Evolutionary conservation across 2,113 vertebrate species (phyloP).

Genomic region (Macquaria ambigua): DNA sequence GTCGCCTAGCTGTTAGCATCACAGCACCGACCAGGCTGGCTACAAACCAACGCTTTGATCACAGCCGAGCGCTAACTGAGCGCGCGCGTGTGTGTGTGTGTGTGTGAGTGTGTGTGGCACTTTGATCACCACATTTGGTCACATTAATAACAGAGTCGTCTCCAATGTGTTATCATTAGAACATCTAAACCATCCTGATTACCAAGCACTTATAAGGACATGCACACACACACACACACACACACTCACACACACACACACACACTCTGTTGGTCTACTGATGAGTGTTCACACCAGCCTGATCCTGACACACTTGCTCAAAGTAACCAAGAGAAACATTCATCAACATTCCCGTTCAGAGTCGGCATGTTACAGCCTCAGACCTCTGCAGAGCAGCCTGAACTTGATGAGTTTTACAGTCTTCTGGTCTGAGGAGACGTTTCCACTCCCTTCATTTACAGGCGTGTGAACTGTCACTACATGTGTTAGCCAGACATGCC

Average conservation of each 20-base stretch:
- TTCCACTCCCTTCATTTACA: background rate
- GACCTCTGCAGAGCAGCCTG: background rate
- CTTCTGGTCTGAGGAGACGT: background rate
- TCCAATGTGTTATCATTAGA: conserved; percentile 51
- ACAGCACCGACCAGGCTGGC: conserved; percentile 32
- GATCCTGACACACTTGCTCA: conserved; percentile 25
- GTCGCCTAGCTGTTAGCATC: conserved; percentile 50
- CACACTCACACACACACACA: conserved; percentile 33
- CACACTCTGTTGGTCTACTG: background rate
- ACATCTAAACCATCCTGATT: conserved; percentile 55
- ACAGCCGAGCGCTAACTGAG: background rate
- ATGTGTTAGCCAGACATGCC: background rate
- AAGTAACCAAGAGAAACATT: conserved; percentile 37
- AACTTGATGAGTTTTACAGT: background rate
- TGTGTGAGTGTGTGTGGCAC: conserved; percentile 14
- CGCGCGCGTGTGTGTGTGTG: background rate
- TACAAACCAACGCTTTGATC: conserved; percentile 60
- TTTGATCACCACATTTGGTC: conserved; percentile 53
- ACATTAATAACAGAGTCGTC: conserved; percentile 53
- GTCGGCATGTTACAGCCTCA: background rate
- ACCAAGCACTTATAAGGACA: conserved; percentile 33
- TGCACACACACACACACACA: conserved; percentile 32
- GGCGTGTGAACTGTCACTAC: background rate
- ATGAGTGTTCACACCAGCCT: conserved; percentile 6
- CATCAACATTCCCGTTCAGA: conserved; percentile 19